Conservation (phyloP, 1,140 invertebrate species). For the Leptinotarsa undecemlineata region DNA sequence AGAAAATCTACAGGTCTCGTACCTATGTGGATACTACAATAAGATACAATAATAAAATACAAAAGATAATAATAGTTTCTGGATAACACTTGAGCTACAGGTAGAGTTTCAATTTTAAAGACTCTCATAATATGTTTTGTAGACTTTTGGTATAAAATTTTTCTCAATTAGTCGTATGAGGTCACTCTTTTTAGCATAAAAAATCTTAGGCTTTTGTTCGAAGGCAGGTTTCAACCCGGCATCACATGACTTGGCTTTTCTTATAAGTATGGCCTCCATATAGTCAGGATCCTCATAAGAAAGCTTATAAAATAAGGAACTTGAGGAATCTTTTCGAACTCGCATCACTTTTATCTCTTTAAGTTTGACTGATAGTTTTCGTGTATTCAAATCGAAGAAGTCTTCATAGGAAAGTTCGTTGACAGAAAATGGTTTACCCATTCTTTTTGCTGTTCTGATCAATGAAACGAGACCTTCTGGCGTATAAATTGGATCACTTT, state of each 20-base stretch:
- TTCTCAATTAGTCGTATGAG: background rate
- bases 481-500: slow-evolving; percentile 43
- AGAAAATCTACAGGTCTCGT: too few relatives aligned
- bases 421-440: slow-evolving; percentile 19
- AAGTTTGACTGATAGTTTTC: background rate
- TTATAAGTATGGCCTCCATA: background rate
- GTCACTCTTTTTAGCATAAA: background rate
- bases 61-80: background rate
- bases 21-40: too few relatives aligned
- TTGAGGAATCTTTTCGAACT: too few relatives aligned
- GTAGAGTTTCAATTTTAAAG: background rate
- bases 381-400: background rate
- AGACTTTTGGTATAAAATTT: background rate
- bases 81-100: background rate
- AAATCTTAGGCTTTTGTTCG: background rate
- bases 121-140: background rate
- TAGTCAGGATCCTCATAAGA: background rate
- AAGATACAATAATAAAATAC: too few relatives aligned
- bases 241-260: background rate
- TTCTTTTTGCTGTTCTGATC: slow-evolving; percentile 44
- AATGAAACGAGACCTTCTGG: slow-evolving; percentile 34
- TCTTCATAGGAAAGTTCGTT: background rate
- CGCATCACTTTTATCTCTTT: too few relatives aligned
- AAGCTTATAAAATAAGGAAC: background rate
- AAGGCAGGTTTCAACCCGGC: background rate